phyloP scores from a whole-genome alignment of 2,797 vertebrate species.

The Eleutherodactylus coqui region DNA sequence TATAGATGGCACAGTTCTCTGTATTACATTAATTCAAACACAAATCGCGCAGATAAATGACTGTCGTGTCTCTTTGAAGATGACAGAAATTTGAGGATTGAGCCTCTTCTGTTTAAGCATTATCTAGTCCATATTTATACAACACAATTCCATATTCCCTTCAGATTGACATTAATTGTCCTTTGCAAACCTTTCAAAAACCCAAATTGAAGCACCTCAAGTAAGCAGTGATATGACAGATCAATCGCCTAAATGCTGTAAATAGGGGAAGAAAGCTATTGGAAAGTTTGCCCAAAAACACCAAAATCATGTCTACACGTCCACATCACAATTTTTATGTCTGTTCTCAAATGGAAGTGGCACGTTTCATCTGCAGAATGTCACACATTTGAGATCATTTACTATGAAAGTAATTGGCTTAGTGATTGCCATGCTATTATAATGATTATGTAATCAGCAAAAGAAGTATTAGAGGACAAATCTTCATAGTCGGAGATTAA shows the following conservation, averaged over 20 bases:
- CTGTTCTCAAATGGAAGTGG: not conserved
- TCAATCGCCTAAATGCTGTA: slow-evolving; percentile 4
- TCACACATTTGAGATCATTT: not conserved
- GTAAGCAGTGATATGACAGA: slow-evolving; percentile 22
- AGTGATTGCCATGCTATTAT: not conserved
- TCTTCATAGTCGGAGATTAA: too few relatives aligned
- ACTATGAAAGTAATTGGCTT: not conserved
- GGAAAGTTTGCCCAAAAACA: not conserved
- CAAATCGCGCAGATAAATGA: not conserved
- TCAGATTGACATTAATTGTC: slow-evolving; percentile 33
- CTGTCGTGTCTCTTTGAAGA: not conserved
- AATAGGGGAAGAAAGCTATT: slow-evolving; percentile 2
- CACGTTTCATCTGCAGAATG: not conserved
- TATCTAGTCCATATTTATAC: slow-evolving; percentile 14
- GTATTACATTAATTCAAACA: not conserved
- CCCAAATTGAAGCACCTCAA: not conserved
- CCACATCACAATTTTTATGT: not conserved
- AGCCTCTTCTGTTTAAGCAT: slow-evolving; percentile 9
- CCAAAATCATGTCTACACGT: not conserved
- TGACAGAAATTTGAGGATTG: not conserved
- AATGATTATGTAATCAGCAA: not conserved
- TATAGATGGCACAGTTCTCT: not conserved
- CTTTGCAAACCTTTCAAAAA: slow-evolving; percentile 29
- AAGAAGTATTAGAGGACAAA: too few relatives aligned
- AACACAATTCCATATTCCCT: slow-evolving; percentile 26